Evolutionary conservation across 1,140 invertebrate genomes (phyloP).

Genomic region (Drosophila insularis): DNA sequence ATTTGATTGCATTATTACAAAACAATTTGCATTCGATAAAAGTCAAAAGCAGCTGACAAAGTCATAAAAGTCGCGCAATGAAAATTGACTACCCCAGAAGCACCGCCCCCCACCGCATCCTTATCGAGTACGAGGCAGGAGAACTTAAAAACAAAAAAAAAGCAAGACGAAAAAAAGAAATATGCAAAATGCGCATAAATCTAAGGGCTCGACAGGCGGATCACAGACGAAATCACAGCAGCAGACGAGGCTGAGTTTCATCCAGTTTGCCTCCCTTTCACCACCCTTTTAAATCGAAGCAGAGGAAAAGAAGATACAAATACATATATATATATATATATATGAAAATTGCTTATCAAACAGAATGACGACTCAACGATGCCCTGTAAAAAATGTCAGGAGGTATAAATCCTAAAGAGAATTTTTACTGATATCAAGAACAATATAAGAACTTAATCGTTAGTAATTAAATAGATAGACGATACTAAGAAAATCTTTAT

Average conservation of each 20-base stretch:
- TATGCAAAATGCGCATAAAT: slow-evolving; percentile 79
- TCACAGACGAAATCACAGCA: slow-evolving; percentile 56
- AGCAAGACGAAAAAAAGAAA: slow-evolving; percentile 55
- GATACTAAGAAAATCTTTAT: too few relatives aligned
- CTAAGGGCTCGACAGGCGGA: slow-evolving; percentile 51
- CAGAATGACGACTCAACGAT: background rate
- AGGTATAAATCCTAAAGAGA: too few relatives aligned
- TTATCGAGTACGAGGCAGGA: background rate
- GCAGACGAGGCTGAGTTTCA: slow-evolving; percentile 14
- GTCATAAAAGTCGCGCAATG: slow-evolving; percentile 78
- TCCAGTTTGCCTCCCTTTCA: slow-evolving; percentile 28
- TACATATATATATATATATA: background rate
- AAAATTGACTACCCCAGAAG: slow-evolving; percentile 49
- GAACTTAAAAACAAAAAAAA: slow-evolving; percentile 54
- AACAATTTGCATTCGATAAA: slow-evolving; percentile 80
- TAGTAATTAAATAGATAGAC: too few relatives aligned
- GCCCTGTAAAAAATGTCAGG: slow-evolving; percentile 16
- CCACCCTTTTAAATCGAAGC: background rate
- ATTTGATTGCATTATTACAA: slow-evolving; percentile 79
- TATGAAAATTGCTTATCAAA: background rate
- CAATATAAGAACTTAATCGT: too few relatives aligned
- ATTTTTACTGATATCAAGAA: too few relatives aligned
- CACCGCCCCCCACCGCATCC: background rate
- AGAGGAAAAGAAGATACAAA: background rate
- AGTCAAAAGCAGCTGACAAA: slow-evolving; percentile 68